phyloP scores from a whole-genome alignment of 1,140 invertebrate species.

The Drosophila micromelanica region DNA sequence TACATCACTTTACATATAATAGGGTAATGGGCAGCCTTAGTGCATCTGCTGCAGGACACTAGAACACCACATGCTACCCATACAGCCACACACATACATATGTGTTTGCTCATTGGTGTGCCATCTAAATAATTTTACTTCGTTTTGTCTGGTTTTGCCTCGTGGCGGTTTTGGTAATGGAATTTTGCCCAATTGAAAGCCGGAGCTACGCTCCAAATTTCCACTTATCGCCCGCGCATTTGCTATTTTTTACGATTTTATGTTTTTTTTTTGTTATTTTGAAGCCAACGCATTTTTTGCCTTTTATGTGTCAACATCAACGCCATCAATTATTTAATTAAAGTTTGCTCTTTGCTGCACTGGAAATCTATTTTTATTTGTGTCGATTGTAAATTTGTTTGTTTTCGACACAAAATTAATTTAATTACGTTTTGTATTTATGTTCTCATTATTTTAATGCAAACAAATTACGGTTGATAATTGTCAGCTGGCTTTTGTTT shows the following conservation, averaged over 20 bases:
- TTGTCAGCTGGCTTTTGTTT: background rate
- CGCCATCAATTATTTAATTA: conserved; percentile 74
- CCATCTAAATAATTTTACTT: conserved; percentile 59
- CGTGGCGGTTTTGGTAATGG: conserved; percentile 34
- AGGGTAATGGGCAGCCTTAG: conserved; percentile 53
- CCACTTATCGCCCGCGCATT: conserved; percentile 8
- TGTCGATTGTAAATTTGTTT: conserved; percentile 33
- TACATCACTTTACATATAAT: background rate
- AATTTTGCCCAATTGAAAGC: conserved; percentile 40
- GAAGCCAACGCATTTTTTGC: conserved; percentile 30
- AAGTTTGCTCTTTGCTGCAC: conserved; percentile 39
- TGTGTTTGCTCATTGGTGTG: conserved; percentile 22
- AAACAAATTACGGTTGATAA: background rate
- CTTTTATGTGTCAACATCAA: conserved; percentile 46
- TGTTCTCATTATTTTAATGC: background rate
- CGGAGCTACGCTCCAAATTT: conserved; percentile 19
- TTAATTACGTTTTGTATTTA: conserved; percentile 14
- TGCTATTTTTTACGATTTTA: conserved; percentile 31
- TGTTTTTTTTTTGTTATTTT: conserved; percentile 20
- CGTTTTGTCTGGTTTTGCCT: conserved; percentile 40
- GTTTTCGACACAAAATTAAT: conserved; percentile 25
- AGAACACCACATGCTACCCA: conserved; percentile 22
- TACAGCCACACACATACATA: conserved; percentile 14
- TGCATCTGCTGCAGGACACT: conserved; percentile 43
- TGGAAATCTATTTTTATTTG: conserved; percentile 24